Conservation (phyloP, 2,797 vertebrate species). For the Sebastes hubbsi region DNA sequence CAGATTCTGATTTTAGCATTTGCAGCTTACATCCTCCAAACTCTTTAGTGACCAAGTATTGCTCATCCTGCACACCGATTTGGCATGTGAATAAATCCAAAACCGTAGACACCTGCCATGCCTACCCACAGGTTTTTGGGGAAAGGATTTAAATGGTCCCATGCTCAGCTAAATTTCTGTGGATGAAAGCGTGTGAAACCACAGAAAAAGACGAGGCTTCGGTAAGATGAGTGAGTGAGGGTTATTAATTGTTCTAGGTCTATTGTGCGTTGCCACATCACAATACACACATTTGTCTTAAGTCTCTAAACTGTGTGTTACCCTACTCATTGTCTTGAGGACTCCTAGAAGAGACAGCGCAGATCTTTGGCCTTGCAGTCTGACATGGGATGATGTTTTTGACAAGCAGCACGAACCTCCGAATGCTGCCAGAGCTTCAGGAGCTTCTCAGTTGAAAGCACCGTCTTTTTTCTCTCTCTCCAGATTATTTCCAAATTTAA, state of each 20-base stretch:
- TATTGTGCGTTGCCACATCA: not conserved
- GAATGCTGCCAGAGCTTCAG: slow-evolving; percentile 17
- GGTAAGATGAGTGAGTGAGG: not conserved
- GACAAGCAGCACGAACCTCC: slow-evolving; percentile 4
- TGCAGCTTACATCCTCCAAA: not conserved
- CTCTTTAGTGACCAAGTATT: not conserved
- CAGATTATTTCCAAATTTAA: slow-evolving; percentile 33
- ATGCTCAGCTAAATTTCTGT: not conserved
- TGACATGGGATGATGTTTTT: not conserved
- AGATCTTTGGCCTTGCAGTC: not conserved
- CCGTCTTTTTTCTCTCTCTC: not conserved
- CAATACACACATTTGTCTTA: not conserved
- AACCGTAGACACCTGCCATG: not conserved
- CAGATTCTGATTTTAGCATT: not conserved
- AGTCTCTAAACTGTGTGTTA: not conserved
- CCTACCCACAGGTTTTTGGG: not conserved
- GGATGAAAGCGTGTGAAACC: not conserved
- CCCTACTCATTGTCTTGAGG: not conserved
- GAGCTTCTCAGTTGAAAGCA: slow-evolving; percentile 1
- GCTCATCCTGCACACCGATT: not conserved
- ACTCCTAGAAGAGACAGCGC: not conserved
- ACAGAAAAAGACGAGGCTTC: not conserved
- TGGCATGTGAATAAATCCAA: not conserved
- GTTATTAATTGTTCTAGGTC: not conserved
- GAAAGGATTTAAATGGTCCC: not conserved